Base-by-base conservation (phyloP, 1,140 invertebrate genomes). In the Aphis gossypii region DNA sequence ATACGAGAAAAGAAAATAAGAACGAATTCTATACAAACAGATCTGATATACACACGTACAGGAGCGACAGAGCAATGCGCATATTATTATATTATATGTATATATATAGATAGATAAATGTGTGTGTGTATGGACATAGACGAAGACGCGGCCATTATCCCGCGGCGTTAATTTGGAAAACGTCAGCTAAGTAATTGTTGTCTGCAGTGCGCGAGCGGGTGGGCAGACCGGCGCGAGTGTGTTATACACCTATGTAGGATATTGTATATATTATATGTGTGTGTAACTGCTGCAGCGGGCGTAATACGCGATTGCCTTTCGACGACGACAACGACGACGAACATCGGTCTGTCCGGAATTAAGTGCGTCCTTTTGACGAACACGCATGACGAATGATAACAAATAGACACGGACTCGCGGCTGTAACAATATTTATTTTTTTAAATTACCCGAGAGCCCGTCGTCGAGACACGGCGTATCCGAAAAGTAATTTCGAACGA, bases 381-480 rank as follows among this genome's bases (percentile, higher is more conserved):
- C 92, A 93, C 92, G 92, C 92, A 93, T 93, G 92, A 93, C 92
- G 92, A 93, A 93, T 93, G 92, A 93, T 93, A 93, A 93, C 92
- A 93, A 93, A 93, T 93, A 93, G 92, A 93, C 82, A 54, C 91
- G 90, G 90, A 92, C 68, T 92, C 90, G 60, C 68, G 60, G 92
- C 76, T 84, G 92, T 93, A 93, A 93, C 92, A 56, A 93, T 93
- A 86, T 93, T 93, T 93, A 93, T 93, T 93, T 93, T 92, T 93
- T 93, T 93, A 93, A 93, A 93, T 93, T 93, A 93, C 92, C 48
- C 92, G 92, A 90, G 54, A 68, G 89, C 89, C 54, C 35, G 56
- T 14, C 60, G 60, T n/a, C 38, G 54, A 90, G 76, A 93, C 92
- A 82, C 92, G 25, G 92, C 92, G 92, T 93, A 93, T 93, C 92